Evolutionary conservation across 2,888 invertebrate genomes (phyloP).

Genomic region (Sycophila texana): DNA sequence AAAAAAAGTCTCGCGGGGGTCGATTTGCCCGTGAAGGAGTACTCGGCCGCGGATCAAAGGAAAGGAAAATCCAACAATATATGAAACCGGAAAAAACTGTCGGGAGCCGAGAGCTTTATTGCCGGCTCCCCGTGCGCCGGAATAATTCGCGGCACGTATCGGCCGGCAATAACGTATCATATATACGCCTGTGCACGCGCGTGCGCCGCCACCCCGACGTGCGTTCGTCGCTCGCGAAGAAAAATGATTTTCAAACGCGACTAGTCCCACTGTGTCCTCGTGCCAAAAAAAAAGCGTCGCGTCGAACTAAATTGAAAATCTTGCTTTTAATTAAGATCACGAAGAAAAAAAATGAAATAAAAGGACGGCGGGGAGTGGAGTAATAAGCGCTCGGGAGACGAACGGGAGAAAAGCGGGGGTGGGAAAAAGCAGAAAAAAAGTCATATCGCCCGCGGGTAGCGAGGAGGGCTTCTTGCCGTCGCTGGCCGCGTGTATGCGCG

Average conservation of each 20-base stretch:
- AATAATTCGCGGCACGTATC: conserved; percentile 56
- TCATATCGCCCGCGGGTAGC: too few relatives aligned
- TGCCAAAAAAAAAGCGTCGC: not conserved
- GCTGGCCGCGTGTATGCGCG: not conserved
- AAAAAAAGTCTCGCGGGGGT: too few relatives aligned
- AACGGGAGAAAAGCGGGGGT: not conserved
- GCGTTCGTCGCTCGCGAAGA: not conserved
- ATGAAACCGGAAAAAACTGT: conserved; percentile 46
- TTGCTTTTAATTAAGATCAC: conserved; percentile 32
- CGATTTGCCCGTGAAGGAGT: not conserved
- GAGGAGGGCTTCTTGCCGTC: too few relatives aligned
- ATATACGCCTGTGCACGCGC: not conserved
- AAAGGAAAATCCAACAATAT: conserved; percentile 47
- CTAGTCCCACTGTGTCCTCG: not conserved
- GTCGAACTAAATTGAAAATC: not conserved
- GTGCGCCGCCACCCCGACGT: not conserved
- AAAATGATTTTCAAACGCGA: conserved; percentile 7
- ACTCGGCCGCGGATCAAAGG: conserved; percentile 44
- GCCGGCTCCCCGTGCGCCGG: conserved; percentile 41
- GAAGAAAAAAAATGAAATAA: not conserved
- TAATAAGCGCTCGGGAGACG: not conserved
- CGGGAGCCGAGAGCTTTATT: conserved; percentile 50
- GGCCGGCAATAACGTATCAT: not conserved
- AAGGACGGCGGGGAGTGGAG: too few relatives aligned
- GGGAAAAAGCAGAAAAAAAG: too few relatives aligned